Evolutionary conservation across 1,140 invertebrate species (phyloP).

Genomic region (Helicoverpa armigera): DNA sequence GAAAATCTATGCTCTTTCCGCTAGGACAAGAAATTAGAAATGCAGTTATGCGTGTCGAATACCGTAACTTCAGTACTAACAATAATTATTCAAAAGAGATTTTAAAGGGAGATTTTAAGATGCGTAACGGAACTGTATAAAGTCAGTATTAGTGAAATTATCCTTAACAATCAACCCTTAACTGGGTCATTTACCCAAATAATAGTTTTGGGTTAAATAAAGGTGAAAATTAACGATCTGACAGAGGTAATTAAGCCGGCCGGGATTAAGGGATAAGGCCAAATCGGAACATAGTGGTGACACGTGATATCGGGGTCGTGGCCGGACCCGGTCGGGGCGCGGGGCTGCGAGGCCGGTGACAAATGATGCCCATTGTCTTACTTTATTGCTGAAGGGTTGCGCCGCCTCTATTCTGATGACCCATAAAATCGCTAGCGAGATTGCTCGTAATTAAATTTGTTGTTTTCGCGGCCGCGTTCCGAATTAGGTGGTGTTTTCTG

Average conservation of each 20-base stretch:
- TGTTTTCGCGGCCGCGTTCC: not conserved
- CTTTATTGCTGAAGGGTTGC: slow-evolving; percentile 66
- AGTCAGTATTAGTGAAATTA: not conserved
- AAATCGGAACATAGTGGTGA: slow-evolving; percentile 21
- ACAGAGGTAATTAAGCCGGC: slow-evolving; percentile 38
- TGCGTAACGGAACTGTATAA: no score
- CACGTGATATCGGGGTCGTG: slow-evolving; percentile 35
- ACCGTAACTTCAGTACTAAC: not conserved
- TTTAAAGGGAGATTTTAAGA: no score
- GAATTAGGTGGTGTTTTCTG: not conserved
- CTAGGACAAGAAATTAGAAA: not conserved
- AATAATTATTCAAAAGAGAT: no score
- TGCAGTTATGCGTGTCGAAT: not conserved
- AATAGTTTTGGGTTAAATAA: slow-evolving; percentile 16
- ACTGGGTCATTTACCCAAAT: slow-evolving; percentile 26
- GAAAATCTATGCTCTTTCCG: no score
- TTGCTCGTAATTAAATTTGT: slow-evolving; percentile 47
- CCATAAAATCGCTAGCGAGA: slow-evolving; percentile 48
- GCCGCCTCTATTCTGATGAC: slow-evolving; percentile 47
- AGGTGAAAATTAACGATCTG: slow-evolving; percentile 22
- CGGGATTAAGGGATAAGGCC: slow-evolving; percentile 13
- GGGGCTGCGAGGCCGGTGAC: slow-evolving; percentile 61
- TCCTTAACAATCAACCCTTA: slow-evolving; percentile 1
- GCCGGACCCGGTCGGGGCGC: slow-evolving; percentile 15
- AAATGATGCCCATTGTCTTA: slow-evolving; percentile 78